A percentile compares a stretch with the other conserved stretches of the same genome.
phyloP scores from a whole-genome alignment of 2,113 vertebrate species.

The Paracanthobrama guichenoti region DNA sequence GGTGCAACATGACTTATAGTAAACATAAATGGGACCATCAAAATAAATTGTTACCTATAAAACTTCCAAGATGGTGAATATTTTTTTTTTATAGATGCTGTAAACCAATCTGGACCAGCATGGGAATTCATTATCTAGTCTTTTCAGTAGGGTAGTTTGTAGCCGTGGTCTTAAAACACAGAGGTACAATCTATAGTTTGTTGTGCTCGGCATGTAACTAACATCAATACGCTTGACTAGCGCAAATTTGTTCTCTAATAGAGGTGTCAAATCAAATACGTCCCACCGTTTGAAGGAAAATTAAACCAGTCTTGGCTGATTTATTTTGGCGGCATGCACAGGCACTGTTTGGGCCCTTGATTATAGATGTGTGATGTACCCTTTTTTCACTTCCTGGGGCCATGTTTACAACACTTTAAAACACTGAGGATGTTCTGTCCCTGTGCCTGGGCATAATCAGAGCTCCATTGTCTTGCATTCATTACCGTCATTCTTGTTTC shows the following conservation, averaged over 20 bases:
- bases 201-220: background rate
- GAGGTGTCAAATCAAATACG: constrained; percentile 34
- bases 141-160: constrained; percentile 4
- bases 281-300: constrained; percentile 17
- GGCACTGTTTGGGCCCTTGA: constrained; percentile 38
- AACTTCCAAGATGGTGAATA: constrained; percentile 7
- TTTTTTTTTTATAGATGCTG: background rate
- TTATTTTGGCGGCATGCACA: constrained; percentile 31
- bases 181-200: background rate
- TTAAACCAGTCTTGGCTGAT: constrained; percentile 41
- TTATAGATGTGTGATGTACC: constrained; percentile 42
- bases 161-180: background rate
- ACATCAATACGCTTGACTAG: constrained; percentile 1
- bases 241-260: constrained; percentile 22
- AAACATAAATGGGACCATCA: no score
- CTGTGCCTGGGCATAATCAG: constrained; percentile 25
- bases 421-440: background rate
- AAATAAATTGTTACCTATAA: no score
- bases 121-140: background rate
- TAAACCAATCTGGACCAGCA: background rate
- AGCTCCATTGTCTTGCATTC: constrained; percentile 42
- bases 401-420: constrained; percentile 33
- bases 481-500: constrained; percentile 58
- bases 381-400: background rate
- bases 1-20: no score